A percentile compares a stretch with the other conserved stretches of the same genome.
phyloP scores from a whole-genome alignment of 2,797 vertebrate genomes.

The Aphelocoma californica region DNA sequence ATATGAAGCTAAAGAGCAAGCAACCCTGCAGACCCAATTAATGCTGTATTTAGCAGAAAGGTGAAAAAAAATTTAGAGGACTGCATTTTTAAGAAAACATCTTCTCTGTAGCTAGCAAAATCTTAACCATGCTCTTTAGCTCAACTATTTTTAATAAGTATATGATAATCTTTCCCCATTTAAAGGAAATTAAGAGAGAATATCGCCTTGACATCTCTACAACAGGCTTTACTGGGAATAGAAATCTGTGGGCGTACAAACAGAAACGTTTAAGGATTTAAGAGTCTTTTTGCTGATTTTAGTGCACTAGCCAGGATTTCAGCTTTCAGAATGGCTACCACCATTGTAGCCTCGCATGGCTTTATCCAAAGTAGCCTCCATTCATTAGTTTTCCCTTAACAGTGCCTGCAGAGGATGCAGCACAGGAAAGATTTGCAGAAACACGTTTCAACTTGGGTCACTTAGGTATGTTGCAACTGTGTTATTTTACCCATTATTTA shows the following conservation, averaged over 20 bases:
- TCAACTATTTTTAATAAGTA: slow-evolving; percentile 36
- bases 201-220: slow-evolving; percentile 33
- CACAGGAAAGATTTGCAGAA: neutral
- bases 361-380: neutral
- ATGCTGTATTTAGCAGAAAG: neutral
- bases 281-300: slow-evolving; percentile 17
- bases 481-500: neutral
- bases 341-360: neutral
- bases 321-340: slow-evolving; percentile 6
- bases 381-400: neutral
- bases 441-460: neutral
- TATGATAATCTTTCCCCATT: slow-evolving; percentile 35
- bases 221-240: slow-evolving; percentile 31
- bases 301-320: neutral
- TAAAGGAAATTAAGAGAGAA: slow-evolving; percentile 32
- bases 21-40: neutral
- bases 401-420: neutral
- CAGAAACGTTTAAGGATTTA: slow-evolving; percentile 3
- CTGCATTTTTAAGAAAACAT: neutral
- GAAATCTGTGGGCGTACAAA: slow-evolving; percentile 50
- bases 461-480: accelerated
- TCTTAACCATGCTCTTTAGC: neutral
- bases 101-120: neutral
- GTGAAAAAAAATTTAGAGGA: neutral
- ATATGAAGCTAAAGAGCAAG: neutral